These are phyloP conservation scores for Leptinotarsa haldemani DNA, from an alignment of 2,888 invertebrate genomes.

Conservation along the genomic window DNA sequence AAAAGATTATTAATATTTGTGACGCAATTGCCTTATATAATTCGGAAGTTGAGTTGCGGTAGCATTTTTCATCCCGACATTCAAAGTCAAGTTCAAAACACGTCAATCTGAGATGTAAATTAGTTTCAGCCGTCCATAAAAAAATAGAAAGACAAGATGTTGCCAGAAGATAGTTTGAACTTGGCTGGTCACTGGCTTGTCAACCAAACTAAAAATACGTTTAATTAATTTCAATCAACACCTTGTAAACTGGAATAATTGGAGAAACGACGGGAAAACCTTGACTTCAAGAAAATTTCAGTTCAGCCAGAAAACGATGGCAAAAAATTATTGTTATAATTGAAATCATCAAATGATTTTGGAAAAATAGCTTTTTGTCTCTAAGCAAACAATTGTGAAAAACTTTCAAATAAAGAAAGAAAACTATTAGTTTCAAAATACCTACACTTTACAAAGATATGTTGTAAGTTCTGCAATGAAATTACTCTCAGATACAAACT, in stretches of 20 bases:
- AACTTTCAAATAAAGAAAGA: no score
- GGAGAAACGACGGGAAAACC: background rate
- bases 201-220: background rate
- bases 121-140: background rate
- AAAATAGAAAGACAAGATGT: background rate
- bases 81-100: background rate
- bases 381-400: no score
- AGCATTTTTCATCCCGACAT: background rate
- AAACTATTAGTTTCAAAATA: no score
- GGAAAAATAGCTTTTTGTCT: no score
- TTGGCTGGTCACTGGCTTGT: background rate
- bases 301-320: no score
- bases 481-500: no score
- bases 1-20: background rate
- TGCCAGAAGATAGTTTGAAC: conserved; percentile 2
- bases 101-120: background rate
- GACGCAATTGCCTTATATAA: conserved; percentile 6
- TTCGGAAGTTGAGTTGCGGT: background rate
- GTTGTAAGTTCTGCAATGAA: no score
- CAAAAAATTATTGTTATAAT: no score
- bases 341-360: no score
- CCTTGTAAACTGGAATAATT: background rate
- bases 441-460: no score
- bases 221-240: background rate
- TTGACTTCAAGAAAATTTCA: background rate